Evolutionary conservation across 2,113 vertebrate species (phyloP), one percentile per base, ranked within the genome.

Genomic region (Xyliphius kryptos): DNA sequence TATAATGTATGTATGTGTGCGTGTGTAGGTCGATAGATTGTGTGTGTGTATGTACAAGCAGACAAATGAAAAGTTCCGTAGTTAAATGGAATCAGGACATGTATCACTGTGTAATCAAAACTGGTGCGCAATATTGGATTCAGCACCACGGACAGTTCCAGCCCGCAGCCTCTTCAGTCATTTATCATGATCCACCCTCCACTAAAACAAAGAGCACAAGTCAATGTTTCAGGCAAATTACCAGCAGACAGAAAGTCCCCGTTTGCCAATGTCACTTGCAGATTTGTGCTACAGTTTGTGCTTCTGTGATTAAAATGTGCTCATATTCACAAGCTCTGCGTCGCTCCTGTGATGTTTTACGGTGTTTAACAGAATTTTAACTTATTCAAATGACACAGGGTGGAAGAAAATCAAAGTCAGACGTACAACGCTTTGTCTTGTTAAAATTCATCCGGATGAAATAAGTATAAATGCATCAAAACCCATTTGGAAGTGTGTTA

Each of bases 371-470:
- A 6, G 26, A 6, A 1, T 32, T 1, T 32, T 3, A 32, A 32
- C 26, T 32, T 6, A 6, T 32, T 6, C 26, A 32, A 32, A 32
- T 32, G 26, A 32, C 26, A 32, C 26, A 6, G 26, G 26, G 26
- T 2, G 26, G 7, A 6, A 1, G 26, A 6, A 32, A 32, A n/a
- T n/a, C n/a, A n/a, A n/a, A n/a, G n/a, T 32, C 26, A 32, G 26
- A 32, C n/a, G n/a, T n/a, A n/a, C n/a, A n/a, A n/a, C n/a, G 26
- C 26, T 3, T 32, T 32, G 26, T 32, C 26, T 32, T 32, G 26
- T 32, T 32, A 32, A 6, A 32, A 32, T 63, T 61, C 77, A 63
- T 78, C 71, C 75, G 80, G 75, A 69, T 74, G 64, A 76, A 79
- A 77, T 55, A 70, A 67, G 70, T 77, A 67, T 66, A 74, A 13